phyloP scores from a whole-genome alignment of 2,113 vertebrate genomes.

The Colaptes auratus region DNA sequence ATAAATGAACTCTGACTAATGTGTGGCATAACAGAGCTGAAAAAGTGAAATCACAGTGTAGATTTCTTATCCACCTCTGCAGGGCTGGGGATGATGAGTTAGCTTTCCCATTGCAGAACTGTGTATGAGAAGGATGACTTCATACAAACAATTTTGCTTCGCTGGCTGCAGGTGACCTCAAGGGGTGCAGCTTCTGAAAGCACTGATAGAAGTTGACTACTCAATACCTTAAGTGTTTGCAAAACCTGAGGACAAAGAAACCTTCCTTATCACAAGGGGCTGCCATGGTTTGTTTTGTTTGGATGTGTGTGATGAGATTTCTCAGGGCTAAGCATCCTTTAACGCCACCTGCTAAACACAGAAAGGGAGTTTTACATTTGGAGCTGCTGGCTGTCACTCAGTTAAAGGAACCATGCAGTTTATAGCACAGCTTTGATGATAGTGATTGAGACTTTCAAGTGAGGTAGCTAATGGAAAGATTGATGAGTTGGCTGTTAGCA shows the following conservation, averaged over 20 bases:
- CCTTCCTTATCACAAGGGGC: background rate
- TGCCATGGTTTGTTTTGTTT: background rate
- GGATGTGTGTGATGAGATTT: background rate
- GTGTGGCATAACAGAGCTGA: background rate
- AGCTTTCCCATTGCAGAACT: background rate
- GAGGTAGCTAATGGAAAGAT: background rate
- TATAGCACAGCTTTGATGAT: background rate
- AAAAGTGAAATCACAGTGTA: background rate
- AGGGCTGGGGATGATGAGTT: background rate
- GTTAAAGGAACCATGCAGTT: background rate
- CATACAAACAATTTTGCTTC: background rate
- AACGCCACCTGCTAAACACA: background rate
- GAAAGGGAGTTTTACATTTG: background rate
- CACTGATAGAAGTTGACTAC: background rate
- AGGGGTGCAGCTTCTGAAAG: background rate
- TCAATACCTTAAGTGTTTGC: background rate
- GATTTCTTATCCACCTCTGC: background rate
- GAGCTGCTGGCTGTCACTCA: background rate
- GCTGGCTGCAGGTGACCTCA: background rate
- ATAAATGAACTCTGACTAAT: constrained; percentile 66
- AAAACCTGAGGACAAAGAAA: background rate
- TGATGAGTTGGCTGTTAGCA: background rate
- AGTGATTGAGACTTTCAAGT: background rate
- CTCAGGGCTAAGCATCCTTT: background rate
- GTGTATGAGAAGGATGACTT: background rate